Percentiles rank a stretch among this genome's conserved stretches.
Evolutionary conservation across 2,113 vertebrate species (phyloP).

Genomic region (Verasper variegatus): DNA sequence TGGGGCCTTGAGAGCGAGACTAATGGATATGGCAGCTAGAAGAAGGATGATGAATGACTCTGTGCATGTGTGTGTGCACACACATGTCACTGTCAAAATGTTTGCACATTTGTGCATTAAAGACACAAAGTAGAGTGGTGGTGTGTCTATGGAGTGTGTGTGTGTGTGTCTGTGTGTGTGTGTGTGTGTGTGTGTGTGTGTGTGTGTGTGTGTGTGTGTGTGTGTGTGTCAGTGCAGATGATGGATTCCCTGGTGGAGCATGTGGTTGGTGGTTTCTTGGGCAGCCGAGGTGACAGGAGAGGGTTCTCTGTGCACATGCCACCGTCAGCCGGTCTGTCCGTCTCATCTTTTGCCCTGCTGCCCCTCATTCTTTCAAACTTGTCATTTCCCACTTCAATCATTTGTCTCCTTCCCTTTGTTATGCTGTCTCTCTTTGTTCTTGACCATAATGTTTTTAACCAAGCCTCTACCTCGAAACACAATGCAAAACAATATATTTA

Average conservation of each 20-base stretch:
- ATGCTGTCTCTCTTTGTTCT: background rate
- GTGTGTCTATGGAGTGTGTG: conserved; percentile 1
- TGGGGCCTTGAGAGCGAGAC: conserved; percentile 68
- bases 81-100: conserved; percentile 40
- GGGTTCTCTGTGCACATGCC: conserved; percentile 63
- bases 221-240: conserved; percentile 50
- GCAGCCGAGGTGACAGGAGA: conserved; percentile 64
- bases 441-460: background rate
- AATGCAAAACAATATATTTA: background rate
- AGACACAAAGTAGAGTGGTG: conserved; percentile 45
- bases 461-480: background rate
- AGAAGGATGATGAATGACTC: conserved; percentile 72
- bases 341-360: conserved; percentile 19
- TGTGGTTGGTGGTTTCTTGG: conserved; percentile 65
- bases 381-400: conserved; percentile 4
- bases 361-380: background rate
- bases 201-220: conserved; percentile 18
- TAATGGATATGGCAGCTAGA: conserved; percentile 76
- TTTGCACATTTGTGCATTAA: conserved; percentile 50
- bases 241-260: conserved; percentile 68
- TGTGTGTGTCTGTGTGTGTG: conserved; percentile 20
- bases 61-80: conserved; percentile 23
- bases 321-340: conserved; percentile 35
- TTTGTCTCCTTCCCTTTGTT: conserved; percentile 30
- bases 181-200: conserved; percentile 17